Evolutionary conservation across 2,797 vertebrate species (phyloP).

Genomic region (Syndactyla subalaris): DNA sequence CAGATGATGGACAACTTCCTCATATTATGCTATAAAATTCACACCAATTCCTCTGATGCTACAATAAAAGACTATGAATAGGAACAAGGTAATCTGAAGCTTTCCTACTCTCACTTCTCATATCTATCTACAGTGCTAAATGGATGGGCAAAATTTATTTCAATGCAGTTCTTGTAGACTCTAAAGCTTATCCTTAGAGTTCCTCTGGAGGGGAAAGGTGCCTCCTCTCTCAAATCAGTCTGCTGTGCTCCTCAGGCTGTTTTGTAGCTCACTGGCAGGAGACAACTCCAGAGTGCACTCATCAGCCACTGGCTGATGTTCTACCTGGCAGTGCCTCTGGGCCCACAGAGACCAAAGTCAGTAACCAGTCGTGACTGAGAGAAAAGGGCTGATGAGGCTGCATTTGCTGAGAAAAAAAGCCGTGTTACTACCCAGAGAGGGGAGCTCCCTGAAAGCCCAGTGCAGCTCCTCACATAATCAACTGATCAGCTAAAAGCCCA

Average conservation of each 20-base stretch:
- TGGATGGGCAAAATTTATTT: not conserved
- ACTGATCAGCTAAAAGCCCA: conserved; percentile 13
- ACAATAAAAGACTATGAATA: not conserved
- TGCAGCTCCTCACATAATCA: not conserved
- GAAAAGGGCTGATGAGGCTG: not conserved
- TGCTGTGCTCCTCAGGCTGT: not conserved
- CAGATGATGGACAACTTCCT: not conserved
- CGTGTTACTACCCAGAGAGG: not conserved
- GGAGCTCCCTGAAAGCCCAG: not conserved
- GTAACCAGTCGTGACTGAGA: not conserved
- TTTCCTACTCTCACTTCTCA: not conserved
- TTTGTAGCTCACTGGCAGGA: not conserved
- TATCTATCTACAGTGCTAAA: not conserved
- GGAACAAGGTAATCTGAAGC: not conserved
- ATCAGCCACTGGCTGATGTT: not conserved
- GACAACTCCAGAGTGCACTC: not conserved
- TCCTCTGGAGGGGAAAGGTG: not conserved
- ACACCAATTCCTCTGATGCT: not conserved
- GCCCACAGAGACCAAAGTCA: not conserved
- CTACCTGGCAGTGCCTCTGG: not conserved
- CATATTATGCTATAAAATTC: not conserved
- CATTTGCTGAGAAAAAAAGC: not conserved
- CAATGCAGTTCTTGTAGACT: not conserved
- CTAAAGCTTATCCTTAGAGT: not conserved
- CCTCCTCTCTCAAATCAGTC: not conserved